These are phyloP conservation scores for Danio jaintianensis DNA, from an alignment of 2,797 vertebrate genomes.

Conservation along the genomic window DNA sequence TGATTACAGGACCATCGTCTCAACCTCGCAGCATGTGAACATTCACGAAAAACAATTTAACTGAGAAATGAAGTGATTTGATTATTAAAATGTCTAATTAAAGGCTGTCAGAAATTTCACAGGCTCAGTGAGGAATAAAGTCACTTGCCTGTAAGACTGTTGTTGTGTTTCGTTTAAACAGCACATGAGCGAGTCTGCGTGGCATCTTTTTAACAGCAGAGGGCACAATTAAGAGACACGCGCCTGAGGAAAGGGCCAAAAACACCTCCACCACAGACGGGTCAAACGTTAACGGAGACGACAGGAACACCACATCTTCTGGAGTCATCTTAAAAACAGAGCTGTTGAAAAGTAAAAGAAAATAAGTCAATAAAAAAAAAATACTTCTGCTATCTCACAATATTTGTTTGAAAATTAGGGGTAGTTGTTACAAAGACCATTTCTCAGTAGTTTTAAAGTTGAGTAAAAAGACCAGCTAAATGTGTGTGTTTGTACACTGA, in stretches of 20 bases:
- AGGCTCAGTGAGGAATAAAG: neutral
- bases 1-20: neutral
- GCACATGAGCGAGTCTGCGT: slow-evolving; percentile 75
- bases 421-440: neutral
- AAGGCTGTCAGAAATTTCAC: neutral
- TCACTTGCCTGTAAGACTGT: slow-evolving; percentile 88
- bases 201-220: slow-evolving; percentile 85
- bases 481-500: neutral
- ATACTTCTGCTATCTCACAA: neutral
- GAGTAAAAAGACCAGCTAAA: neutral
- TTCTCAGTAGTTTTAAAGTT: neutral
- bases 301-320: slow-evolving; percentile 89
- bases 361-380: neutral
- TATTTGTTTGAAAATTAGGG: neutral
- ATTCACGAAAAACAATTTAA: neutral
- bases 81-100: slow-evolving; percentile 19
- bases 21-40: neutral
- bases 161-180: slow-evolving; percentile 84
- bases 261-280: slow-evolving; percentile 95
- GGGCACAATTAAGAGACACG: slow-evolving; percentile 88
- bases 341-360: slow-evolving; percentile 69
- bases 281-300: slow-evolving; percentile 95
- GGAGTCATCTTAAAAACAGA: slow-evolving; percentile 85
- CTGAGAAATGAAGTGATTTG: neutral
- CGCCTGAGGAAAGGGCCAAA: slow-evolving; percentile 88